Evolutionary conservation across 35 echinoderm and acorn worm species (phyloP), one percentile per base, ranked within the genome.

Genomic region (Hemicentrotus pulcherrimus): DNA sequence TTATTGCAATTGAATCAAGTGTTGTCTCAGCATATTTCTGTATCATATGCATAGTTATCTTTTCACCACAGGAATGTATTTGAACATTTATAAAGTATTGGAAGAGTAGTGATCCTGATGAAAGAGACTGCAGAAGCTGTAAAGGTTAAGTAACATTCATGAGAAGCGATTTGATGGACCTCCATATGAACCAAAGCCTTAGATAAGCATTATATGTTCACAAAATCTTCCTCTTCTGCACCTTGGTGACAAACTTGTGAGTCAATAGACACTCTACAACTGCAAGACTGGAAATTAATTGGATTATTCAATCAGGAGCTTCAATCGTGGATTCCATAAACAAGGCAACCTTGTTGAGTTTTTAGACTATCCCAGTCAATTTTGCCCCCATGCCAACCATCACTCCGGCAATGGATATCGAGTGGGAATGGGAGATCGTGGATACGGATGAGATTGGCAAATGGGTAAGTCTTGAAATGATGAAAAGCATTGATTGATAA

Each of bases 371-470:
- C 94, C 31, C 31, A 1, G 5, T 94, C 32, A 5, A 32, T 45
- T 85, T 35, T 94, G 35, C 15, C 41, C 31, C 86, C 94, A 95
- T 86, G 94, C 78, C 86, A 95, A 95, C 78, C 11, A 86, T 94
- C 47, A 46, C 32, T 4, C 13, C 16, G 11, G 94, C 90, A 78
- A 97, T 94, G 88, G 96, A 97, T 87, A 16, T 97, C 31, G 96
- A 97, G 65, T 97, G 96, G 96, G 96, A 97, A 92, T 95, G 95
- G 86, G 96, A 97, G 78, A 97, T 97, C 35, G 94, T 97, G 33
- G 96, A 97, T 93, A 60, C 95, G 94, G 96, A 97, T 86, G 96
- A 97, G 70, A 95, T 97, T 35, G 96, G 95, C 24, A 97, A 97
- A 92, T 97, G 96, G 96, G 96, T 97, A 97, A 97, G 96, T 48